phyloP scores from a whole-genome alignment of 2,888 invertebrate genomes.

The Lepidocyrtoides sp. region DNA sequence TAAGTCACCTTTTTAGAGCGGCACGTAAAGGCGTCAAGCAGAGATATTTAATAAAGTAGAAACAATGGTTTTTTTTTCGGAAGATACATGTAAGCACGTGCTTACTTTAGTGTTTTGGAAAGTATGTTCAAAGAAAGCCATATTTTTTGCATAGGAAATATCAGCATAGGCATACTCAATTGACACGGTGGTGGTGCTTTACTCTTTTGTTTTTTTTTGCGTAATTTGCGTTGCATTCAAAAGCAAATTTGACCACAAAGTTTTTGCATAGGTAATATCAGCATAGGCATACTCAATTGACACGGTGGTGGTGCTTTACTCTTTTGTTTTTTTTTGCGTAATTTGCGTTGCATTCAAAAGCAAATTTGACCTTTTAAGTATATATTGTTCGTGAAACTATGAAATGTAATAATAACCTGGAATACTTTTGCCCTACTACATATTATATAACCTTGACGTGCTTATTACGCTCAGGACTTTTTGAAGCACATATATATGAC shows the following conservation, averaged over 20 bases:
- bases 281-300: too few species aligned
- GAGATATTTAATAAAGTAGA: conserved; percentile 35
- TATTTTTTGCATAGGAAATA: not conserved
- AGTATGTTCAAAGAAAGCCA: not conserved
- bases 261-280: too few species aligned
- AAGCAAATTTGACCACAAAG: conserved; percentile 62
- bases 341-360: conserved; percentile 31
- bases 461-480: conserved; percentile 1
- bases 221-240: conserved; percentile 28
- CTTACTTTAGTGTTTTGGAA: not conserved
- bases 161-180: too few species aligned
- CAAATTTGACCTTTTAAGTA: conserved; percentile 66
- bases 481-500: conserved; percentile 8
- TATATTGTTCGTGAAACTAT: conserved; percentile 60
- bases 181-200: conserved; percentile 21
- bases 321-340: conserved; percentile 30
- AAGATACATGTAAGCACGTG: not conserved
- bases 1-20: not conserved
- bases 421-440: not conserved
- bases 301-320: not conserved
- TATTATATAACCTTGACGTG: conserved; percentile 66
- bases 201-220: conserved; percentile 5
- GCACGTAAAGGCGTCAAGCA: conserved; percentile 41
- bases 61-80: not conserved
- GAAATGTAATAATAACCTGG: not conserved